A percentile compares a stretch with the other conserved stretches of the same genome.
Conservation (phyloP, 2,888 invertebrate species). For the Andrena bicolor region DNA sequence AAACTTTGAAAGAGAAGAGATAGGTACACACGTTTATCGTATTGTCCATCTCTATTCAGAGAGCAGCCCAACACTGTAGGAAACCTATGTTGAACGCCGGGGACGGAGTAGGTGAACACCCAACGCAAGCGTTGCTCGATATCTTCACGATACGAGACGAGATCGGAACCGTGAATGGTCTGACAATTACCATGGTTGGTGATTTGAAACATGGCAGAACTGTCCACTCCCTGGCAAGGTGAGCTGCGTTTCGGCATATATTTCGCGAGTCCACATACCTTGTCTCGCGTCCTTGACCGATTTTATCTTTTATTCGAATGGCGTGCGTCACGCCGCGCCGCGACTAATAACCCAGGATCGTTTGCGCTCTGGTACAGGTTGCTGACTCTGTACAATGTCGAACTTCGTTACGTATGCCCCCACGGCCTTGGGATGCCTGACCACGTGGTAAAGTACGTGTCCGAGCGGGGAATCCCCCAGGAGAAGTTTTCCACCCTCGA, state of each 20-base stretch:
- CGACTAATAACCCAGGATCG: neutral
- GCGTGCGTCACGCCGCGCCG: neutral
- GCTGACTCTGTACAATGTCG: conserved; percentile 97
- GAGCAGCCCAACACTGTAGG: conserved; percentile 92
- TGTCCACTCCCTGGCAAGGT: conserved; percentile 97
- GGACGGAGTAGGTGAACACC: conserved; percentile 98
- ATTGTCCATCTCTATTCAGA: conserved; percentile 85
- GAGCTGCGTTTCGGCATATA: neutral
- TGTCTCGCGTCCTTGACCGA: neutral
- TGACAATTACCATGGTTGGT: conserved; percentile 99
- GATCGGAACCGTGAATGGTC: conserved; percentile 98
- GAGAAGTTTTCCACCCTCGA: conserved; percentile 91
- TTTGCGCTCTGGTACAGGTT: conserved; percentile 85
- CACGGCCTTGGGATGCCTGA: conserved; percentile 95
- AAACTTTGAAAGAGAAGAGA: neutral
- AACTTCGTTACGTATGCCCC: conserved; percentile 96
- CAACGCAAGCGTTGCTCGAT: conserved; percentile 98
- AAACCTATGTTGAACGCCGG: conserved; percentile 99
- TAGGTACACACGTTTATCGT: neutral
- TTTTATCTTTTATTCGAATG: neutral
- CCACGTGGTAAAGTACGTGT: conserved; percentile 92
- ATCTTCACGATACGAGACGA: conserved; percentile 99
- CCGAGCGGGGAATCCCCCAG: conserved; percentile 92
- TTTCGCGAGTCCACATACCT: neutral
- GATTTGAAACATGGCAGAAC: conserved; percentile 99